These are phyloP conservation scores for Branchellion lobata DNA, from an alignment of 2,888 invertebrate genomes.

Conservation along the genomic window DNA sequence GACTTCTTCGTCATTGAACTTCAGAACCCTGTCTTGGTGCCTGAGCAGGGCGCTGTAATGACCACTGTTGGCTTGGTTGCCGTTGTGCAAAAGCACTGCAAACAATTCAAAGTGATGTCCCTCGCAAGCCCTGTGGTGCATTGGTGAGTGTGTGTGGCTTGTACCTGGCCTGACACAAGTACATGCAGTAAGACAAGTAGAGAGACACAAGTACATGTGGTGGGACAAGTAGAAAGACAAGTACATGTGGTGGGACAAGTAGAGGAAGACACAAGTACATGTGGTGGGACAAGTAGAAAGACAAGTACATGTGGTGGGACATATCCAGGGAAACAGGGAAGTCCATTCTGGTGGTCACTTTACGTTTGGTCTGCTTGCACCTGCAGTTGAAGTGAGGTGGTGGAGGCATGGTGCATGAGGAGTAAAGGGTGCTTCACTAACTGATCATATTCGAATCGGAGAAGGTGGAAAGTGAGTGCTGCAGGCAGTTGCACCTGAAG, in stretches of 20 bases:
- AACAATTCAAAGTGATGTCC: slow-evolving; percentile 66
- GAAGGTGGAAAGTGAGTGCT: slow-evolving; percentile 68
- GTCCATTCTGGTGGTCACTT: slow-evolving; percentile 67
- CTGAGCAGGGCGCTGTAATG: slow-evolving; percentile 70
- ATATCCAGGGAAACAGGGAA: slow-evolving; percentile 69
- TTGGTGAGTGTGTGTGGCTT: background rate
- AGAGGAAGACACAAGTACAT: no score
- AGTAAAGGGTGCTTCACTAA: no score
- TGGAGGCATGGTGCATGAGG: no score
- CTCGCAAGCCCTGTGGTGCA: slow-evolving; percentile 41
- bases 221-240: no score
- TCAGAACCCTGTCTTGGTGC: slow-evolving; percentile 55
- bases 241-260: background rate
- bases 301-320: slow-evolving; percentile 63
- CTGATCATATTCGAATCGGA: slow-evolving; percentile 70
- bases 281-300: no score
- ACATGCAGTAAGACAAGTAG: background rate
- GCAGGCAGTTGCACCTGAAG: slow-evolving; percentile 64
- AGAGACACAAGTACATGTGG: no score
- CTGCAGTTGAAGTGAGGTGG: no score
- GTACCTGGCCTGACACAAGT: no score
- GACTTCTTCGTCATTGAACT: no score
- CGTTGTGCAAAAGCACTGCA: slow-evolving; percentile 71
- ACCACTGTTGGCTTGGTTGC: slow-evolving; percentile 70
- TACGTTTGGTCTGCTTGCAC: slow-evolving; percentile 68